These are phyloP conservation scores for Chascanopsetta lugubris DNA, from an alignment of 2,113 vertebrate species.

Conservation along the genomic window DNA sequence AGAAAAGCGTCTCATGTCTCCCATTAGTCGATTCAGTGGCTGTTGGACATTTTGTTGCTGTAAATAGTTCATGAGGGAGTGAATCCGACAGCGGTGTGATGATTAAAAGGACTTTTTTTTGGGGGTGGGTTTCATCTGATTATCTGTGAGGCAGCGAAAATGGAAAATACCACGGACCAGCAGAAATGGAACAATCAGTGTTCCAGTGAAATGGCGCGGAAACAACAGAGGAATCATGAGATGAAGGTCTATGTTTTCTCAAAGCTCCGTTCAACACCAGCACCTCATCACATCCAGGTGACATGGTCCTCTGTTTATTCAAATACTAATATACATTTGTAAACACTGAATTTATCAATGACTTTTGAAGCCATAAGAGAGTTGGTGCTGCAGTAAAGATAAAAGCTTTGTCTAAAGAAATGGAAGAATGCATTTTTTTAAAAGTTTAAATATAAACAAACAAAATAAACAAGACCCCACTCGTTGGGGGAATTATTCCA, in stretches of 20 bases:
- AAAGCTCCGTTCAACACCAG: too few species aligned
- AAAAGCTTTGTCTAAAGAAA: too few species aligned
- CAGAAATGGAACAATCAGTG: background rate
- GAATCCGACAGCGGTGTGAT: constrained; percentile 11
- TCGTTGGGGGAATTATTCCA: too few species aligned
- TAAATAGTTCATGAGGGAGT: constrained; percentile 28
- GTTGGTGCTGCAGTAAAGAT: too few species aligned
- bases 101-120: constrained; percentile 16
- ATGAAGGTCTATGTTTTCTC: background rate
- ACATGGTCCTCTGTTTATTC: too few species aligned
- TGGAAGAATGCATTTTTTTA: too few species aligned
- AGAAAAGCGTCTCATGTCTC: constrained; percentile 52
- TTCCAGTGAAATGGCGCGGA: background rate
- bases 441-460: too few species aligned
- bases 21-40: constrained; percentile 47
- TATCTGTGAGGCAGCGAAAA: background rate
- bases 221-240: background rate
- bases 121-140: constrained; percentile 6
- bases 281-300: too few species aligned
- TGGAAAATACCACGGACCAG: background rate
- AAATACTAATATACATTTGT: too few species aligned
- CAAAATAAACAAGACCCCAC: too few species aligned
- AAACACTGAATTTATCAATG: too few species aligned
- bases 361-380: too few species aligned
- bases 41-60: constrained; percentile 28